Evolutionary conservation across 2,888 invertebrate species (phyloP).

Genomic region (Pecten maximus): DNA sequence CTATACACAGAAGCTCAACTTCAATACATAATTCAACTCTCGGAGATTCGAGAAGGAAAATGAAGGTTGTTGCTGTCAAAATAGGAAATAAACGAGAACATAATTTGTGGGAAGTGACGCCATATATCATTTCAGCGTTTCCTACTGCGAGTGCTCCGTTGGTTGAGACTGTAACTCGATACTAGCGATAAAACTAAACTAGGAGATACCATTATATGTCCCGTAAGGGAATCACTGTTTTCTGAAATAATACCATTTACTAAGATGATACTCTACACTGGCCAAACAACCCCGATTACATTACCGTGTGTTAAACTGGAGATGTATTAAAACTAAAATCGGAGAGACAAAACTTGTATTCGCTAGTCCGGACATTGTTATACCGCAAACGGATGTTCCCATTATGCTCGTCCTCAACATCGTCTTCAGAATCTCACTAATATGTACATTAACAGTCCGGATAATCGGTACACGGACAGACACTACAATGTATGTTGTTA

Average conservation of each 20-base stretch:
- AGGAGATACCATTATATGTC: not conserved
- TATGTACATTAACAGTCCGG: too few species aligned
- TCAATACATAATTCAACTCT: conserved; percentile 9
- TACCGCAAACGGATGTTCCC: too few species aligned
- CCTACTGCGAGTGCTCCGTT: not conserved
- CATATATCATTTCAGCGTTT: not conserved
- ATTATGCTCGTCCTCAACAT: too few species aligned
- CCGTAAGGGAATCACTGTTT: not conserved
- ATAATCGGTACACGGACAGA: too few species aligned
- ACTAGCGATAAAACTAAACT: not conserved
- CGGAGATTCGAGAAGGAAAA: conserved; percentile 17
- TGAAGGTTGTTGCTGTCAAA: conserved; percentile 33
- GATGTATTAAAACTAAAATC: too few species aligned
- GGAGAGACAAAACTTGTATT: too few species aligned
- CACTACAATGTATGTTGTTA: too few species aligned
- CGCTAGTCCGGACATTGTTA: too few species aligned
- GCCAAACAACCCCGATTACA: not conserved
- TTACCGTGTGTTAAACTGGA: not conserved
- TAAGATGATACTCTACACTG: not conserved
- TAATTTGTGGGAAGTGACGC: conserved; percentile 24
- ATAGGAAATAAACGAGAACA: conserved; percentile 17
- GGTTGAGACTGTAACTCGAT: not conserved
- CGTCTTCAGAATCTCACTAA: too few species aligned
- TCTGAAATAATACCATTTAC: not conserved
- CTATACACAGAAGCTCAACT: not conserved